phyloP scores from a whole-genome alignment of 2,888 invertebrate species.

The Temnothorax rugatulus region DNA sequence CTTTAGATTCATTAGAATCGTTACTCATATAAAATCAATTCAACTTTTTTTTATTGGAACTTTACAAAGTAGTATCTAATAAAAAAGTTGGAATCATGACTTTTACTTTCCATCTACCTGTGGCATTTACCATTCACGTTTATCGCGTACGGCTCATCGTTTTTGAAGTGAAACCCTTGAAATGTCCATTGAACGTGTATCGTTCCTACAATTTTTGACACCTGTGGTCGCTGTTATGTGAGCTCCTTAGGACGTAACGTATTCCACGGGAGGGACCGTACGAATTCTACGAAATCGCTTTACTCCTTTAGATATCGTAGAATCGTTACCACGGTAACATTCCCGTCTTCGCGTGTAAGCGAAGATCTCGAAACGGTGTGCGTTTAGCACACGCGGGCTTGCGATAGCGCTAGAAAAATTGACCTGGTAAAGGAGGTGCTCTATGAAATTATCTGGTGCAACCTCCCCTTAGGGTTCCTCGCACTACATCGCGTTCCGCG shows the following conservation, averaged over 20 bases:
- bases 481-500: conserved; percentile 62
- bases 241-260: conserved; percentile 3
- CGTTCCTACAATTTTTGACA: conserved; percentile 28
- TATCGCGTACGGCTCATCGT: neutral
- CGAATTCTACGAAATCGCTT: neutral
- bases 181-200: neutral
- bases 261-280: neutral
- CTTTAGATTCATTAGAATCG: neutral
- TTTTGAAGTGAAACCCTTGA: neutral
- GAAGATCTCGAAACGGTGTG: neutral
- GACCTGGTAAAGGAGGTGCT: neutral
- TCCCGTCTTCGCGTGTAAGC: neutral
- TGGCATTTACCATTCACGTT: conserved; percentile 15
- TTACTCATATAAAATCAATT: neutral
- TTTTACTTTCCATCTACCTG: neutral
- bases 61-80: neutral
- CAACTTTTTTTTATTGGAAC: neutral
- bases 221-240: conserved; percentile 6
- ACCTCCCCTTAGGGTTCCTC: conserved; percentile 28
- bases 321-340: neutral
- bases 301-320: neutral
- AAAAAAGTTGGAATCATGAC: neutral
- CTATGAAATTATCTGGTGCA: conserved; percentile 18
- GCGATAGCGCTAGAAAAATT: conserved; percentile 15
- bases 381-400: neutral